Percentiles rank a stretch among this genome's conserved stretches.
phyloP scores from a whole-genome alignment of 2,888 invertebrate genomes.

The Eristalis tenax region DNA sequence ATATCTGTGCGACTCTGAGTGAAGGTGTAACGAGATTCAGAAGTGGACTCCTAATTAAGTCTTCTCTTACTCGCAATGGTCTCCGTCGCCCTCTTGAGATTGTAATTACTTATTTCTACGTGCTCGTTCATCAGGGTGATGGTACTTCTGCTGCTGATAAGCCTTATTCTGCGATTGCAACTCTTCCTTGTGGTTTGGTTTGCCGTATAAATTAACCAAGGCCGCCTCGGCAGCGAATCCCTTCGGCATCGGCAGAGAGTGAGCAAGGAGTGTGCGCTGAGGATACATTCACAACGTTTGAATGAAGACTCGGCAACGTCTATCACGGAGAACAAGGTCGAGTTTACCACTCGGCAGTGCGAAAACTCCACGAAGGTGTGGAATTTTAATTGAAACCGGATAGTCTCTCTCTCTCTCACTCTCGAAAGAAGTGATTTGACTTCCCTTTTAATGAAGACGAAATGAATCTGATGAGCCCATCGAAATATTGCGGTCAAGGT shows the following conservation, averaged over 20 bases:
- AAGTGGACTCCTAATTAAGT: not conserved
- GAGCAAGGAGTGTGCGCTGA: not conserved
- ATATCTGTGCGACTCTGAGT: not conserved
- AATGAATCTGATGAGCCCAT: not conserved
- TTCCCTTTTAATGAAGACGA: not conserved
- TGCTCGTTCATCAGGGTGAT: not conserved
- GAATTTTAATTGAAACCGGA: constrained; percentile 5
- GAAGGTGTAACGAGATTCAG: not conserved
- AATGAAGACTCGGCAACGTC: not conserved
- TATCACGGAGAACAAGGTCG: not conserved
- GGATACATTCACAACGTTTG: not conserved
- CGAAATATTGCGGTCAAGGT: not conserved
- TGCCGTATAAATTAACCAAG: not conserved
- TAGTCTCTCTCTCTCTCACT: not conserved
- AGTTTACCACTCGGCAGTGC: not conserved
- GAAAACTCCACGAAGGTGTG: not conserved
- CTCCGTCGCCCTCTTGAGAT: not conserved
- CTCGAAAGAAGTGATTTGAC: not conserved
- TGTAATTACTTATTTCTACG: not conserved
- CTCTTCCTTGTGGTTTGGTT: not conserved
- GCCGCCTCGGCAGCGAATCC: not conserved
- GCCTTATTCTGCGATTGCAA: not conserved
- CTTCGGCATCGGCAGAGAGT: not conserved
- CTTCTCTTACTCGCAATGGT: not conserved
- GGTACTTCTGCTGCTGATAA: not conserved